Percentiles rank a stretch among this genome's conserved stretches.
Evolutionary conservation across 1,140 invertebrate genomes (phyloP).

Genomic region (Subanguina moxae): DNA sequence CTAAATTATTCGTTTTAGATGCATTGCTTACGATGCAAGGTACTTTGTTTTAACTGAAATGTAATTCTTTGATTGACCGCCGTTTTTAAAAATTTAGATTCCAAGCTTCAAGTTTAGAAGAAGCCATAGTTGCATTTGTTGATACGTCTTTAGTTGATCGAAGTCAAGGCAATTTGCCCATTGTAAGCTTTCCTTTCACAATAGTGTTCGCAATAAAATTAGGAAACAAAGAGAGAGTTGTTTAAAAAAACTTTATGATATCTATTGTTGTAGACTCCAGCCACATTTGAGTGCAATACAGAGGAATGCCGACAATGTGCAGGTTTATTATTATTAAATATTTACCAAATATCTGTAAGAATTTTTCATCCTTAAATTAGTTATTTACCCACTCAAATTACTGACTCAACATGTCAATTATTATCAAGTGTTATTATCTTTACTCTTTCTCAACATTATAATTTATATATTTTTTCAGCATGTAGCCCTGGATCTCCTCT

Average conservation of each 20-base stretch:
- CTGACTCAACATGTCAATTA: too few species aligned
- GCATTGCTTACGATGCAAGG: slow-evolving; percentile 2
- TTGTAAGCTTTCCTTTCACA: slow-evolving; percentile 21
- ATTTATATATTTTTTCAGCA: too few species aligned
- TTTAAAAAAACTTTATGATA: slow-evolving; percentile 2
- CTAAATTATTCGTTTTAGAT: background rate
- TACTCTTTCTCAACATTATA: too few species aligned
- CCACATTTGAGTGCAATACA: slow-evolving; percentile 33
- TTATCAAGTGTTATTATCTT: too few species aligned
- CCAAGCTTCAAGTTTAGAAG: slow-evolving; percentile 35
- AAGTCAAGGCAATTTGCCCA: slow-evolving; percentile 30
- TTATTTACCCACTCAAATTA: too few species aligned
- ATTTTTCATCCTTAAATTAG: too few species aligned
- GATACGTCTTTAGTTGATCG: slow-evolving; percentile 39
- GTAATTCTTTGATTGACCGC: background rate
- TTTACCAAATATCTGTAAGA: too few species aligned
- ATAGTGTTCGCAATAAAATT: background rate
- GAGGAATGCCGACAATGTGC: slow-evolving; percentile 47
- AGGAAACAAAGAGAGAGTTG: background rate
- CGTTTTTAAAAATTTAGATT: background rate
- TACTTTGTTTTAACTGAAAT: background rate
- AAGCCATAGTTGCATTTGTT: slow-evolving; percentile 47
- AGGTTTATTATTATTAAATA: too few species aligned
- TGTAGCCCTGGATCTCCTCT: too few species aligned
- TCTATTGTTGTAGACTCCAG: slow-evolving; percentile 24